phyloP scores from a whole-genome alignment of 1,140 invertebrate species.

The Drosophila willistoni region DNA sequence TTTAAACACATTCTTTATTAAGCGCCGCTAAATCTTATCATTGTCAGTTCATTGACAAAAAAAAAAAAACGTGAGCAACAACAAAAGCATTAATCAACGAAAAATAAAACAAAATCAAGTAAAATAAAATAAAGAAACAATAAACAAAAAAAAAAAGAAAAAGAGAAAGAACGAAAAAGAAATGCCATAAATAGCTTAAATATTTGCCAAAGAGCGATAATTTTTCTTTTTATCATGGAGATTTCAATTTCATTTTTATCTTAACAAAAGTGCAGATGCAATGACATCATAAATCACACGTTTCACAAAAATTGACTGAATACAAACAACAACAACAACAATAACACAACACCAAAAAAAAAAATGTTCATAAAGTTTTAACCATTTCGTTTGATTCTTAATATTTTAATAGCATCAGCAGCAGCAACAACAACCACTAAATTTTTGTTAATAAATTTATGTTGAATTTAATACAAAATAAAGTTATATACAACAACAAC shows the following conservation, averaged over 20 bases:
- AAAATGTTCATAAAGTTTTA: slow-evolving; percentile 19
- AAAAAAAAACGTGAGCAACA: slow-evolving; percentile 36
- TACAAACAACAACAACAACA: not conserved
- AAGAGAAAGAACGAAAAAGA: not conserved
- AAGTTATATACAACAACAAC: slow-evolving; percentile 44
- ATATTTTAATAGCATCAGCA: slow-evolving; percentile 43
- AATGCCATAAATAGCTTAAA: slow-evolving; percentile 53
- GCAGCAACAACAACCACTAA: slow-evolving; percentile 58
- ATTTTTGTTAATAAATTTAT: slow-evolving; percentile 80
- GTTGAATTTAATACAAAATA: slow-evolving; percentile 71
- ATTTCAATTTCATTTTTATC: slow-evolving; percentile 42
- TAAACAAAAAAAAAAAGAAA: slow-evolving; percentile 10
- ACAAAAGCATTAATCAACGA: slow-evolving; percentile 8
- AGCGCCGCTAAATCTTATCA: slow-evolving; percentile 47
- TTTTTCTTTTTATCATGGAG: slow-evolving; percentile 36
- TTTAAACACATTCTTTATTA: not conserved
- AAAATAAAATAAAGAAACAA: slow-evolving; percentile 18
- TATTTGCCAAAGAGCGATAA: slow-evolving; percentile 42
- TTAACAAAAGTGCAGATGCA: slow-evolving; percentile 36
- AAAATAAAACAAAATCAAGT: slow-evolving; percentile 16
- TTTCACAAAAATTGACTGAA: slow-evolving; percentile 20
- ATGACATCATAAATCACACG: slow-evolving; percentile 55
- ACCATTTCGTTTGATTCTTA: slow-evolving; percentile 35
- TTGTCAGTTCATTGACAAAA: slow-evolving; percentile 35
- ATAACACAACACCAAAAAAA: not conserved